Conservation (phyloP, 2,113 vertebrate genomes). For the Tretioscincus oriximinensis region DNA sequence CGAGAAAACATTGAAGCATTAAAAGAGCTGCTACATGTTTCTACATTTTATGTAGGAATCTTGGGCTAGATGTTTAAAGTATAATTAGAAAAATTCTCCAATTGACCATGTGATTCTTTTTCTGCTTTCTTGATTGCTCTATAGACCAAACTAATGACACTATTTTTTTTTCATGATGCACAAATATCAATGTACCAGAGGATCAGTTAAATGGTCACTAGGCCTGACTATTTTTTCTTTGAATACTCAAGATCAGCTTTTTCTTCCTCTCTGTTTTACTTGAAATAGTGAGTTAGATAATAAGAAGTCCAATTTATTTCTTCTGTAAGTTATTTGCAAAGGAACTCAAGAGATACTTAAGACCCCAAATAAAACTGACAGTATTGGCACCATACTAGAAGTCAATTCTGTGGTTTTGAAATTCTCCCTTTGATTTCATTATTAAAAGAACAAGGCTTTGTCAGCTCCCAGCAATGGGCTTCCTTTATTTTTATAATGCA, state of each 20-base stretch:
- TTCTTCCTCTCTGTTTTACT: slow-evolving; percentile 8
- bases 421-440: slow-evolving; percentile 7
- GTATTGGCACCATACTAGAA: slow-evolving; percentile 32
- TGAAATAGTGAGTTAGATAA: slow-evolving; percentile 3
- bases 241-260: slow-evolving; percentile 1
- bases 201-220: slow-evolving; percentile 59
- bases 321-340: slow-evolving; percentile 6
- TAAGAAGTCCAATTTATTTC: background rate
- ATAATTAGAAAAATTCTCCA: slow-evolving; percentile 18
- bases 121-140: slow-evolving; percentile 9
- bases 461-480: slow-evolving; percentile 11
- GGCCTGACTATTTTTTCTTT: slow-evolving; percentile 38
- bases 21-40: no score
- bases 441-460: slow-evolving; percentile 31
- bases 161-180: slow-evolving; percentile 51
- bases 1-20: no score
- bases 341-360: slow-evolving; percentile 11
- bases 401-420: slow-evolving; percentile 20
- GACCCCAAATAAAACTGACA: background rate
- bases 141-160: slow-evolving; percentile 50
- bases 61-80: slow-evolving; percentile 9
- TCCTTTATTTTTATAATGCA: background rate
- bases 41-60: no score
- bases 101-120: no score
- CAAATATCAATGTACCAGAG: slow-evolving; percentile 18